A percentile compares a stretch with the other conserved stretches of the same genome.
These are phyloP conservation scores for Orbicella faveolata DNA, from an alignment of 64 coral and sea anemone genomes.

Conservation along the genomic window DNA sequence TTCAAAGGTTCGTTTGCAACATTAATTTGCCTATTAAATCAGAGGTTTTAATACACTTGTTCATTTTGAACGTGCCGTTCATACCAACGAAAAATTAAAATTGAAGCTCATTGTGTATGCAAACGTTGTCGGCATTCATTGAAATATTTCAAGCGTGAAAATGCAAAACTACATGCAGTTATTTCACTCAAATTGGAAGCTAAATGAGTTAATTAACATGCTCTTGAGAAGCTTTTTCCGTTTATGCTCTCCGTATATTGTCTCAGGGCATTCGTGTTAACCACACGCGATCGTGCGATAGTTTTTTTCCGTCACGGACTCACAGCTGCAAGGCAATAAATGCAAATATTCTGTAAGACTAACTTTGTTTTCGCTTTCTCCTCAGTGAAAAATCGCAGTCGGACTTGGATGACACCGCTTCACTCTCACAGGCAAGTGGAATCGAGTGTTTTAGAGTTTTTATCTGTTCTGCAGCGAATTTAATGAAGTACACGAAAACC, in stretches of 20 bases:
- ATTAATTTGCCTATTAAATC: too few species aligned
- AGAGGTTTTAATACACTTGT: not conserved
- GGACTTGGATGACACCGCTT: not conserved
- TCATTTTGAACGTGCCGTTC: not conserved
- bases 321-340: too few species aligned
- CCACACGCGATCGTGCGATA: not conserved
- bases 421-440: slow-evolving; percentile 1
- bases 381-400: slow-evolving; percentile 19
- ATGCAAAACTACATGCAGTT: too few species aligned
- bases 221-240: too few species aligned
- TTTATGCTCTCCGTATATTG: too few species aligned
- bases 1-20: slow-evolving; percentile 19
- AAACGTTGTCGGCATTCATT: not conserved
- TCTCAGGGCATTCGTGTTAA: too few species aligned
- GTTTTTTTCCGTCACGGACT: not conserved
- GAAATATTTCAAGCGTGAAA: too few species aligned
- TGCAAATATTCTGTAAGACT: not conserved
- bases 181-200: too few species aligned
- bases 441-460: not conserved
- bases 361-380: not conserved
- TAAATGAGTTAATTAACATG: too few species aligned
- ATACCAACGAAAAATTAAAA: not conserved
- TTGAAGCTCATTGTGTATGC: not conserved
- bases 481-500: not conserved
- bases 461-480: not conserved